phyloP scores from a whole-genome alignment of 1,140 invertebrate genomes.

The Acromyrmex charruanus region DNA sequence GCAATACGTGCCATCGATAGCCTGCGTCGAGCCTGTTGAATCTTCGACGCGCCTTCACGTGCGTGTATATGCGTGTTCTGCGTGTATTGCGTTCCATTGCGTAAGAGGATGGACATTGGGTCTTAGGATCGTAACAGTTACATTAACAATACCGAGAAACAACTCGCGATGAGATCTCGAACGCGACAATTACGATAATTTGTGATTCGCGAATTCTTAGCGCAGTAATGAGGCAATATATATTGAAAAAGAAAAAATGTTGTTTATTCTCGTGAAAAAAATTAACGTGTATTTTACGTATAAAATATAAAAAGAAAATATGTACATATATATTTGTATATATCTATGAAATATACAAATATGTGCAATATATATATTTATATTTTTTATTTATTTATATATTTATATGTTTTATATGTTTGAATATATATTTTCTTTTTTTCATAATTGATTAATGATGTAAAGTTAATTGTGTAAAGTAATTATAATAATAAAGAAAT shows the following conservation, averaged over 20 bases:
- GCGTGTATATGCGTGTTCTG: neutral
- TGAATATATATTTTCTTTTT: neutral
- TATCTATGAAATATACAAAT: no score
- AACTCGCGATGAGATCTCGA: slow-evolving; percentile 16
- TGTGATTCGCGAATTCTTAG: neutral
- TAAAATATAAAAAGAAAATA: neutral
- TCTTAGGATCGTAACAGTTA: slow-evolving; percentile 74
- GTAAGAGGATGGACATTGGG: slow-evolving; percentile 55
- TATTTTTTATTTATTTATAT: neutral
- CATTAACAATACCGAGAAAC: slow-evolving; percentile 69
- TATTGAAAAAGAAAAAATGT: neutral
- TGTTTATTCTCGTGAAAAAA: neutral
- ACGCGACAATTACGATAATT: slow-evolving; percentile 42
- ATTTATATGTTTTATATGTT: neutral
- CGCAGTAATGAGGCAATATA: neutral
- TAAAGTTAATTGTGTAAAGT: neutral
- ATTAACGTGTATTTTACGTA: no score
- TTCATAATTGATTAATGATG: neutral
- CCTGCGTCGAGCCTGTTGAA: slow-evolving; percentile 61
- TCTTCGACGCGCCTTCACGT: slow-evolving; percentile 38
- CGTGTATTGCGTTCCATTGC: slow-evolving; percentile 39
- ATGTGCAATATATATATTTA: no score
- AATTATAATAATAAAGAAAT: neutral
- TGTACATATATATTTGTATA: neutral
- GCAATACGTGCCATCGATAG: slow-evolving; percentile 57